Evolutionary conservation across 2,113 vertebrate species (phyloP).

Genomic region (Xiphophorus hellerii): DNA sequence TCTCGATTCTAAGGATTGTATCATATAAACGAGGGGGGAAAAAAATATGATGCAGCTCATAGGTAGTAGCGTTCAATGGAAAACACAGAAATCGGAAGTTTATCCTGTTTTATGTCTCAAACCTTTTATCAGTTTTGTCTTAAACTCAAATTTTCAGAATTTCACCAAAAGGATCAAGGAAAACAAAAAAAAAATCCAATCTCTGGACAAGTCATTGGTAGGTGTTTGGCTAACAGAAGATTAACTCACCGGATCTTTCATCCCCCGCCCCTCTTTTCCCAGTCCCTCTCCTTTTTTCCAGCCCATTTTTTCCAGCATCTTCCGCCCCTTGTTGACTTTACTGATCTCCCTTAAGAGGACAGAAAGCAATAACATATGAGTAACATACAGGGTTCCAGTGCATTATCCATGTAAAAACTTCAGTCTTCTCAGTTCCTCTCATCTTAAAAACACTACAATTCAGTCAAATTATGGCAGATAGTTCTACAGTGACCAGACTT

Average conservation of each 20-base stretch:
- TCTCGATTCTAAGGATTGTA: neutral
- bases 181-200: neutral
- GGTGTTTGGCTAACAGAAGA: neutral
- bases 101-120: too few species aligned
- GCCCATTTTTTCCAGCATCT: constrained; percentile 98
- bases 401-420: neutral
- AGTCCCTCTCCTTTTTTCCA: constrained; percentile 97
- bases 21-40: neutral
- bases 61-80: too few species aligned
- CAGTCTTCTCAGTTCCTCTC: neutral
- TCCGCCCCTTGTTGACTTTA: constrained; percentile 92
- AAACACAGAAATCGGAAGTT: too few species aligned
- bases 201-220: neutral
- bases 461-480: neutral
- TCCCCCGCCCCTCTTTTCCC: constrained; percentile 90
- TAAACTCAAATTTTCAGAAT: neutral
- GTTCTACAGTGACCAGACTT: neutral
- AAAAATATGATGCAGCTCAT: too few species aligned
- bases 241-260: constrained; percentile 88
- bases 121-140: neutral
- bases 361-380: neutral
- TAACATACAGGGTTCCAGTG: neutral
- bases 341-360: constrained; percentile 89
- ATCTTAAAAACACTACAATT: neutral
- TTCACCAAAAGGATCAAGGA: neutral